Base-by-base conservation (phyloP, 2,888 invertebrate species). In the Noctua fimbriata region DNA sequence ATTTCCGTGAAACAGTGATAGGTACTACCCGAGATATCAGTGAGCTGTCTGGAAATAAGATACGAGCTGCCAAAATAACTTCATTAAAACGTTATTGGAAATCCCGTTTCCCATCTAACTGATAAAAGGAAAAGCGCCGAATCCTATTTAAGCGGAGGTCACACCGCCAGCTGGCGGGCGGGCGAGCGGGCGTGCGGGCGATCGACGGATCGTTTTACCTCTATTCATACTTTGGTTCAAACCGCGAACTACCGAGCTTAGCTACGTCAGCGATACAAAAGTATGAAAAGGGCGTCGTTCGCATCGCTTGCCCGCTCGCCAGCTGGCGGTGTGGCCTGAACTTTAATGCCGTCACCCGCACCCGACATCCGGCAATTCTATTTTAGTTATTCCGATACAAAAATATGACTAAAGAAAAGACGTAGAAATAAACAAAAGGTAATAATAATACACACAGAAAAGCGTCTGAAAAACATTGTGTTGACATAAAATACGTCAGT, bases 341-440 rank as follows among this genome's bases (percentile, higher is more conserved):
- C 36, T 36, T 36, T 28, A 58, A 28, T 47, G n/a, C 28, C 44
- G 77, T 32, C 65, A 65, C 21, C 55, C 55, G 47, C 78, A 67
- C 47, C 63, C 66, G 66, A 67, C 28, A 36, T 47, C 44, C n/a
- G 1, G 14, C n/a, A 18, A 47, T 67, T 58, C 36, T 58, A 49
- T 67, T 78, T 78, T 14, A 52, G n/a, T 55, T 44, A 47, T 28
- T 32, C 18, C 18, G 21, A 28, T 58, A 78, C 36, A 79, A 60
- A 58, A 67, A 79, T 28, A 24, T n/a, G 1, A n/a, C 5, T 44
- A 16, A 44, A n/a, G 9, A 63, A 63, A 63, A 63, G 32, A 32
- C 41, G n/a, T n/a, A 55, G 32, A 65, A 77, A 77, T 77, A 78
- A 47, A 66, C 32, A 66, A 78, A 36, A 32, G n/a, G n/a, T 55